Conservation (phyloP, 2,113 vertebrate genomes). For the Epinephelus moara region DNA sequence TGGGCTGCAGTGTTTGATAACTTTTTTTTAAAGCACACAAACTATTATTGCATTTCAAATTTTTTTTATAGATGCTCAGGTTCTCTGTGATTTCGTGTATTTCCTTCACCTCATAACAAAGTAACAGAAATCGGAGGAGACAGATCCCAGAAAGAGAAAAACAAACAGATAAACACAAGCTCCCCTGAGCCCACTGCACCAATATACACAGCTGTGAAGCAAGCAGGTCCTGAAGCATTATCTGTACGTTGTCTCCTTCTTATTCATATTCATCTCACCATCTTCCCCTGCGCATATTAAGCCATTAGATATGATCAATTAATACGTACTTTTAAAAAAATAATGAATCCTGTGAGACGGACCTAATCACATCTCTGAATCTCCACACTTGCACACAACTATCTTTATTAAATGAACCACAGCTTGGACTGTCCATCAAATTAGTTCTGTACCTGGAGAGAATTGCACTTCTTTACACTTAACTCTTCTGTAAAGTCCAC, state of each 20-base stretch:
- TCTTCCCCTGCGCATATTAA: constrained; percentile 27
- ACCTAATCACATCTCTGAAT: constrained; percentile 26
- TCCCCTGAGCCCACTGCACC: constrained; percentile 12
- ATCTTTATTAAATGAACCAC: constrained; percentile 16
- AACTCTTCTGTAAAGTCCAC: background rate
- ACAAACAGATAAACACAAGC: constrained; percentile 51
- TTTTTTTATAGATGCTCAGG: constrained; percentile 24
- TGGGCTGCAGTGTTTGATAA: background rate
- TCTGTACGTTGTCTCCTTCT: constrained; percentile 19
- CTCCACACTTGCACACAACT: background rate
- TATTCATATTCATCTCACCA: constrained; percentile 49
- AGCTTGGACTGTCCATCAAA: constrained; percentile 25
- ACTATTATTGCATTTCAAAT: constrained; percentile 31
- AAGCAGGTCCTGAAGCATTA: constrained; percentile 6
- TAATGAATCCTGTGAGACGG: constrained; percentile 27
- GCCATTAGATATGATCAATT: constrained; percentile 51
- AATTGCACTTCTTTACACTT: background rate
- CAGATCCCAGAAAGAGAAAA: constrained; percentile 31
- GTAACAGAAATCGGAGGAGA: constrained; percentile 46
- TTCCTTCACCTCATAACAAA: constrained; percentile 32
- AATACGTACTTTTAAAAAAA: constrained; percentile 30
- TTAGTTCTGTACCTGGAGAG: constrained; percentile 13
- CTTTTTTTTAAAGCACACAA: constrained; percentile 16
- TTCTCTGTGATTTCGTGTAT: constrained; percentile 45
- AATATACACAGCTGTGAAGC: constrained; percentile 23